Evolutionary conservation across 2,888 invertebrate species (phyloP).

Genomic region (Conomelus anceps): DNA sequence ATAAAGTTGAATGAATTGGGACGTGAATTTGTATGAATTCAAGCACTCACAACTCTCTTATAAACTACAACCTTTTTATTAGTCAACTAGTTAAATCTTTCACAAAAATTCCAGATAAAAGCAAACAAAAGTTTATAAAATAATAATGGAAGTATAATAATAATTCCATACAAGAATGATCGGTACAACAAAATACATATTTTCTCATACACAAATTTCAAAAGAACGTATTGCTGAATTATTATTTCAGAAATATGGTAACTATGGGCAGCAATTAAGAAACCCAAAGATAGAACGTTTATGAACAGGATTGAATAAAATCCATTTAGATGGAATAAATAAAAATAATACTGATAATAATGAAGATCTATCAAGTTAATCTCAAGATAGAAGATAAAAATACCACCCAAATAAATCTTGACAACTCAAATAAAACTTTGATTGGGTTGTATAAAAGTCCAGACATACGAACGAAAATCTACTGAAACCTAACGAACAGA

Average conservation of each 20-base stretch:
- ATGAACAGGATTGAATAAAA: too few relatives aligned
- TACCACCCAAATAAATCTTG: not conserved
- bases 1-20: too few relatives aligned
- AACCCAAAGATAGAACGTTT: too few relatives aligned
- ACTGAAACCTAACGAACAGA: not conserved
- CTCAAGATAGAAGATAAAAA: not conserved
- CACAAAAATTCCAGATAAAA: not conserved
- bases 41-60: not conserved
- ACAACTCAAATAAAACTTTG: too few relatives aligned
- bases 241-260: too few relatives aligned
- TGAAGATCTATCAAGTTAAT: not conserved
- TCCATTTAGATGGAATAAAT: not conserved
- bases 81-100: not conserved
- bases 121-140: not conserved
- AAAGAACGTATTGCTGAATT: too few relatives aligned
- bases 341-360: not conserved
- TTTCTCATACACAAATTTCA: too few relatives aligned
- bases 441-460: too few relatives aligned
- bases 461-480: too few relatives aligned
- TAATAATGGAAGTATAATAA: not conserved
- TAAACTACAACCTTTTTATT: not conserved
- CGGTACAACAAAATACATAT: too few relatives aligned
- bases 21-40: not conserved
- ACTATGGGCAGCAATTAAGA: too few relatives aligned
- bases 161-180: too few relatives aligned